phyloP scores from a whole-genome alignment of 2,113 vertebrate genomes.

The Emydocephalus ijimae region DNA sequence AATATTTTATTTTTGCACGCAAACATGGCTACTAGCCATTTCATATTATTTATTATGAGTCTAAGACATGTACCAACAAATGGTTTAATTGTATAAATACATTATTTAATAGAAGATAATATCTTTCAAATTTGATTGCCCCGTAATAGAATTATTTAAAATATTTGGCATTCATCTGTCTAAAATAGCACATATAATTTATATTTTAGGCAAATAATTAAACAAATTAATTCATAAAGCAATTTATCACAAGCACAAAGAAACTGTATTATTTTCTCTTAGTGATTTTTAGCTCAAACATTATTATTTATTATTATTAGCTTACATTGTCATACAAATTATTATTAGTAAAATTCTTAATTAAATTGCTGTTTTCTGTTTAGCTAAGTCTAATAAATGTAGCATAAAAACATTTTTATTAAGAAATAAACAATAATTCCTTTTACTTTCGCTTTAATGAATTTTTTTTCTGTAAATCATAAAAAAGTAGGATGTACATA shows the following conservation, averaged over 20 bases:
- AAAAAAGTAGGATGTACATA: background rate
- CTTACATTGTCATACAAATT: background rate
- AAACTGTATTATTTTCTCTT: conserved; percentile 41
- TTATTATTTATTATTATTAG: background rate
- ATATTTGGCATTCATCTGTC: conserved; percentile 62
- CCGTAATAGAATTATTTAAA: conserved; percentile 63
- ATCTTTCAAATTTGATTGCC: conserved; percentile 57
- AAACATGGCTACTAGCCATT: conserved; percentile 56
- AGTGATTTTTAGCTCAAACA: background rate
- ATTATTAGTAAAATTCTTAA: background rate
- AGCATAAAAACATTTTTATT: background rate
- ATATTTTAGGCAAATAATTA: conserved; percentile 64
- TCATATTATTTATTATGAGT: conserved; percentile 55
- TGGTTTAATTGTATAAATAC: conserved; percentile 66
- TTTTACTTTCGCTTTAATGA: background rate
- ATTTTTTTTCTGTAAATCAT: background rate
- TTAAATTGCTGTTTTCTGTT: background rate
- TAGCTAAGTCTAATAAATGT: background rate
- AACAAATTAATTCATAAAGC: conserved; percentile 47
- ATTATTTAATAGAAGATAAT: conserved; percentile 66
- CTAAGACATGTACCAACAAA: conserved; percentile 58
- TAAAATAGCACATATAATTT: conserved; percentile 61
- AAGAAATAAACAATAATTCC: background rate
- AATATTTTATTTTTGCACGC: background rate
- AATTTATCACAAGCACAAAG: conserved; percentile 46